A percentile compares a stretch with the other conserved stretches of the same genome.
These are phyloP conservation scores for Coptodon bakossiorum DNA, from an alignment of 2,113 vertebrate genomes.

Conservation along the genomic window DNA sequence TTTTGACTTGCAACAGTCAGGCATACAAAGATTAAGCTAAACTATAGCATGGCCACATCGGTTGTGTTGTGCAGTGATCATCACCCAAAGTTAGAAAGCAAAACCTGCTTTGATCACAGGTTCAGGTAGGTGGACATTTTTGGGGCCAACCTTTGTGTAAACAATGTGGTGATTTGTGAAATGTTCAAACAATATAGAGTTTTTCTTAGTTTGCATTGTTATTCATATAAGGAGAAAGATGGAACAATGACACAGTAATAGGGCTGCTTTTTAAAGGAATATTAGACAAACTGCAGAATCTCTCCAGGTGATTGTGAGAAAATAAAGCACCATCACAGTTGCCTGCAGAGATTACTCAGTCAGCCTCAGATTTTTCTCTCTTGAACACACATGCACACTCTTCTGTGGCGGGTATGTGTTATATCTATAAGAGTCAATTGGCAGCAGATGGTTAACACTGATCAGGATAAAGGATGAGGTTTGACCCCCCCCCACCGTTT, in stretches of 20 bases:
- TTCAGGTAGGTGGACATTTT: background rate
- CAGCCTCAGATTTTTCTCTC: conserved; percentile 56
- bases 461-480: conserved; percentile 45
- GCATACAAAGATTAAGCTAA: conserved; percentile 17
- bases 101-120: conserved; percentile 31
- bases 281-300: conserved; percentile 83
- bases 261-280: background rate
- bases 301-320: conserved; percentile 93
- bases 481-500: conserved; percentile 45
- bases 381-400: background rate
- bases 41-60: background rate
- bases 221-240: background rate
- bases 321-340: conserved; percentile 83
- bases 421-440: conserved; percentile 35
- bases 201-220: background rate
- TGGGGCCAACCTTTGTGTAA: background rate
- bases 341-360: conserved; percentile 98
- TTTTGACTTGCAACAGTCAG: conserved; percentile 32
- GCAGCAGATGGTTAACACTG: conserved; percentile 61
- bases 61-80: conserved; percentile 17
- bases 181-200: background rate
- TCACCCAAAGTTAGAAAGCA: background rate
- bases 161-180: background rate
- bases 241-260: background rate
- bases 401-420: conserved; percentile 1